phyloP scores from a whole-genome alignment of 2,797 vertebrate genomes.

The Brotula barbata region DNA sequence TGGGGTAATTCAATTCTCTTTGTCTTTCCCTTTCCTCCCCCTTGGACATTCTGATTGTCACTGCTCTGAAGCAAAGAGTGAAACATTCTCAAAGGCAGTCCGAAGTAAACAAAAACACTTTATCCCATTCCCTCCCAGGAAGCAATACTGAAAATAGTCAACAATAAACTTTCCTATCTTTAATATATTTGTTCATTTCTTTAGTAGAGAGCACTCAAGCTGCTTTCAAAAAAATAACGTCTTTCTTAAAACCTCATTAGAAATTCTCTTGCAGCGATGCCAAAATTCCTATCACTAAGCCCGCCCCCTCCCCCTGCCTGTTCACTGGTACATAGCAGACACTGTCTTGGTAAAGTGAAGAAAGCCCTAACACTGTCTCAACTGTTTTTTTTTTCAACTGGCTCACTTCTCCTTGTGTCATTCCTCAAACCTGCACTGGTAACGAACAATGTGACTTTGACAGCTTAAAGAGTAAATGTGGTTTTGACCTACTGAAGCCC shows the following conservation, averaged over 20 bases:
- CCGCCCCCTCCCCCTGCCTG: constrained; percentile 56
- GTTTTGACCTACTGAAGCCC: constrained; percentile 69
- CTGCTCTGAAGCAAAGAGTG: constrained; percentile 71
- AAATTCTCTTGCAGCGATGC: constrained; percentile 77
- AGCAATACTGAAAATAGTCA: constrained; percentile 75
- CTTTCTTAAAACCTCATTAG: constrained; percentile 76
- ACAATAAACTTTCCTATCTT: constrained; percentile 69
- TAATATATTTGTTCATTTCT: constrained; percentile 64
- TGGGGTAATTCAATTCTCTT: constrained; percentile 57
- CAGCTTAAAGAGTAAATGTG: constrained; percentile 67
- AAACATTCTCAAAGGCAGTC: constrained; percentile 77
- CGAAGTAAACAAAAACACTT: constrained; percentile 73
- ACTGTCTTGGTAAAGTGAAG: constrained; percentile 64
- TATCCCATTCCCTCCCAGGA: constrained; percentile 48
- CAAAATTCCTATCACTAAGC: constrained; percentile 74
- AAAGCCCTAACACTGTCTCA: constrained; percentile 61
- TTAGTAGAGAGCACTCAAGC: constrained; percentile 45
- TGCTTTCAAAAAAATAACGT: constrained; percentile 68
- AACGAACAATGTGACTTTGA: constrained; percentile 63
- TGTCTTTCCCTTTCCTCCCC: constrained; percentile 32
- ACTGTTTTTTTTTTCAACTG: constrained; percentile 56
- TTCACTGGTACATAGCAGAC: constrained; percentile 71
- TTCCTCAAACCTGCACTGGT: constrained; percentile 68
- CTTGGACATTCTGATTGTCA: constrained; percentile 77
- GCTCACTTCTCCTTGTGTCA: constrained; percentile 60